phyloP scores from a whole-genome alignment of 1,140 invertebrate genomes.

The Calliopsis andreniformis region DNA sequence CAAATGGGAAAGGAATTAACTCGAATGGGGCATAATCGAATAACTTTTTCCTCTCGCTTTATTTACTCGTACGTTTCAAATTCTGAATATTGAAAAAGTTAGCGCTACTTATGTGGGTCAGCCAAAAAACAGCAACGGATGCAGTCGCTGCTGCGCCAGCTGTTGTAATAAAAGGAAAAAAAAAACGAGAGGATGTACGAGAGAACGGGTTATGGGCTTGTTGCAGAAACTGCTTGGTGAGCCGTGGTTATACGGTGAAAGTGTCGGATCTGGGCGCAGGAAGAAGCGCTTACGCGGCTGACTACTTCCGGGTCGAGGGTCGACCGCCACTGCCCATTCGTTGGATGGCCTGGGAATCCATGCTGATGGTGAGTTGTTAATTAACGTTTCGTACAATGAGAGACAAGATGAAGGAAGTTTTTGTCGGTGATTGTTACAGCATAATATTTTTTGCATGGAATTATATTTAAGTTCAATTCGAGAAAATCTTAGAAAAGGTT shows the following conservation, averaged over 20 bases:
- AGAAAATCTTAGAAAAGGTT: too few relatives aligned
- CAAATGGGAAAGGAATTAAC: conserved; percentile 9
- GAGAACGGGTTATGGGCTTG: neutral
- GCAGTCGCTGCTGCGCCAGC: neutral
- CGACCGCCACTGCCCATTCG: conserved; percentile 84
- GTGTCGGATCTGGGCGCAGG: conserved; percentile 90
- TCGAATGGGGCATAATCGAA: neutral
- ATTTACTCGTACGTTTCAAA: neutral
- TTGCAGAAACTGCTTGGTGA: conserved; percentile 92
- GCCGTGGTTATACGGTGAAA: conserved; percentile 89
- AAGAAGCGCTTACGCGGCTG: conserved; percentile 85
- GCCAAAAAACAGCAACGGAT: neutral
- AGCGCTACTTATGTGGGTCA: neutral
- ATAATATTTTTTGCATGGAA: too few relatives aligned
- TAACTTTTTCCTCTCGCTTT: neutral
- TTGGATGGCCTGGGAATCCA: conserved; percentile 89
- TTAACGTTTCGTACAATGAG: neutral
- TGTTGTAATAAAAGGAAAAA: neutral
- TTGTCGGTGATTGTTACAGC: too few relatives aligned
- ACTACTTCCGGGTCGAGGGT: conserved; percentile 87
- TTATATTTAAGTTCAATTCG: too few relatives aligned
- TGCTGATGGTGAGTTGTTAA: conserved; percentile 83
- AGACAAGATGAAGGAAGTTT: neutral
- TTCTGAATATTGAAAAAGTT: conserved; percentile 30
- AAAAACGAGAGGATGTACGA: neutral